These are phyloP conservation scores for Mesitornis unicolor DNA, from an alignment of 2,113 vertebrate genomes.

Conservation along the genomic window DNA sequence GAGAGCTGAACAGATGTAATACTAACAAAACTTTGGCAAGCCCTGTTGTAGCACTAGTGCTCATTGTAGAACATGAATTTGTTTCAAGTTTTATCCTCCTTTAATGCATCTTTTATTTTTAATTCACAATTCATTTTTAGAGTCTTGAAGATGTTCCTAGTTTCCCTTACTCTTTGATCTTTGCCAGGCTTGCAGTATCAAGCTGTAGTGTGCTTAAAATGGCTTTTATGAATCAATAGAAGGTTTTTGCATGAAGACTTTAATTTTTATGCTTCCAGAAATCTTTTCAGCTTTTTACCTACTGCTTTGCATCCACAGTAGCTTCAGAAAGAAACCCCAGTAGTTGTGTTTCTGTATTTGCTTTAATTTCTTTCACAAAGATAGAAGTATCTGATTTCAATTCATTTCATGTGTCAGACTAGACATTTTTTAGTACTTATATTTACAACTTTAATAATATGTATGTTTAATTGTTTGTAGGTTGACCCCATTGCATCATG, in stretches of 20 bases:
- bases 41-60: rapidly evolving
- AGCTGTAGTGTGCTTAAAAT: background rate
- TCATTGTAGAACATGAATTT: background rate
- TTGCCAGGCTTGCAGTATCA: background rate
- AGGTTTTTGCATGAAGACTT: background rate
- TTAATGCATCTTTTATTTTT: background rate
- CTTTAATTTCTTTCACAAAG: background rate
- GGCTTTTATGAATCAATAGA: background rate
- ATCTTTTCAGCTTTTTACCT: background rate
- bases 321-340: too few species aligned
- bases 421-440: background rate
- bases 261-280: background rate
- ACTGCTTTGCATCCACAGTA: background rate
- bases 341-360: background rate
- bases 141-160: background rate
- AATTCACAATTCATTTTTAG: background rate
- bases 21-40: background rate
- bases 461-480: background rate
- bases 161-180: background rate
- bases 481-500: background rate
- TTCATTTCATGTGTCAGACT: background rate
- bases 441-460: background rate
- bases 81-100: background rate
- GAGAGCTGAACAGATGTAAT: background rate
- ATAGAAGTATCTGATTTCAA: background rate